Conservation (phyloP, 2,888 invertebrate species). For the Poecilus cupreus region DNA sequence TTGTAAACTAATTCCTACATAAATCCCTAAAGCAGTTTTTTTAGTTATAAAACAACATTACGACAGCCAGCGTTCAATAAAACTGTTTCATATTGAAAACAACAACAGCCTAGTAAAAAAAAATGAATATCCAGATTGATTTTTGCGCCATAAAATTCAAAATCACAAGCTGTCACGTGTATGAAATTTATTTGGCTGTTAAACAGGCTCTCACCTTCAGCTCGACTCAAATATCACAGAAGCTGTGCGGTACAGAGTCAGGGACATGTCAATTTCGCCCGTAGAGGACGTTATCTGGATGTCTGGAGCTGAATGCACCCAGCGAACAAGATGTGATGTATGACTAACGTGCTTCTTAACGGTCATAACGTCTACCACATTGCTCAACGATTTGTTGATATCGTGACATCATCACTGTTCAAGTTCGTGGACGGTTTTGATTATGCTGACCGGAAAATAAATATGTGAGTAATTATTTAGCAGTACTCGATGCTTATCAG, state of each 20-base stretch:
- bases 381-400: conserved; percentile 36
- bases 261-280: conserved; percentile 27
- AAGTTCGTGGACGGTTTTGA: neutral
- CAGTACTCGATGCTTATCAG: too few relatives aligned
- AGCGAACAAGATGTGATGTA: conserved; percentile 22
- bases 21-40: too few relatives aligned
- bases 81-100: too few relatives aligned
- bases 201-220: neutral
- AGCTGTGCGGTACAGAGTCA: neutral
- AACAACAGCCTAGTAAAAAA: too few relatives aligned
- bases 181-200: conserved; percentile 1
- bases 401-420: conserved; percentile 37
- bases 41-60: too few relatives aligned
- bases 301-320: neutral
- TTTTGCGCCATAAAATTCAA: too few relatives aligned
- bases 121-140: too few relatives aligned
- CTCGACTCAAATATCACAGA: neutral
- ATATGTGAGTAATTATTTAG: neutral
- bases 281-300: conserved; percentile 22
- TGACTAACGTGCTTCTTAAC: conserved; percentile 33
- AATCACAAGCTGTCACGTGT: neutral
- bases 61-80: too few relatives aligned
- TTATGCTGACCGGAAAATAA: neutral
- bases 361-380: conserved; percentile 21
- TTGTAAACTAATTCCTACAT: too few relatives aligned